These are phyloP conservation scores for Planiliza haematocheilus DNA, from an alignment of 2,113 vertebrate species.

Conservation along the genomic window DNA sequence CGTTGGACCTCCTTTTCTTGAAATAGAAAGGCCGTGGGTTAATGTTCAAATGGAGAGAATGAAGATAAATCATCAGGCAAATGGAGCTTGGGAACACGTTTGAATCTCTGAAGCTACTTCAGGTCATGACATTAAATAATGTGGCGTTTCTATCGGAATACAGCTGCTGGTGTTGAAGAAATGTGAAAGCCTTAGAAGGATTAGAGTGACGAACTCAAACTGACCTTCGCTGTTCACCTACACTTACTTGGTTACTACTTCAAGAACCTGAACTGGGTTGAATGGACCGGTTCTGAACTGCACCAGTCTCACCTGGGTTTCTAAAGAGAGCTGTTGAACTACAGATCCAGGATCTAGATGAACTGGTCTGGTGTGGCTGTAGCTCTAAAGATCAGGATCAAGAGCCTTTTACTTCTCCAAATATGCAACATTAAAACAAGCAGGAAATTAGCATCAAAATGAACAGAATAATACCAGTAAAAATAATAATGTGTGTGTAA, in stretches of 20 bases:
- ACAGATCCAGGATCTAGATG: slow-evolving; percentile 8
- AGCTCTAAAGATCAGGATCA: slow-evolving; percentile 51
- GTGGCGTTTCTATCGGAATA: not conserved
- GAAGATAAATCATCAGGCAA: not conserved
- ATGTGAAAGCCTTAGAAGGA: no score
- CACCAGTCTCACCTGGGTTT: no score
- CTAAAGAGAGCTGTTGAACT: not conserved
- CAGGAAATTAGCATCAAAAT: slow-evolving; percentile 75
- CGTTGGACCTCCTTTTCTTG: no score
- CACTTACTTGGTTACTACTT: no score
- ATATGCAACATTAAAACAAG: slow-evolving; percentile 83
- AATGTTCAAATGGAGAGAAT: not conserved
- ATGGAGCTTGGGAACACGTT: not conserved
- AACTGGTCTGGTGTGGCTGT: slow-evolving; percentile 32
- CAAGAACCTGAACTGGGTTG: no score
- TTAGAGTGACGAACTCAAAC: no score
- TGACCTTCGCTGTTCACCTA: no score
- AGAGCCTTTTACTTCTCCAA: slow-evolving; percentile 79
- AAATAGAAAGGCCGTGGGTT: slow-evolving; percentile 3
- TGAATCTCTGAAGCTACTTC: not conserved
- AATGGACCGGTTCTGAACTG: no score
- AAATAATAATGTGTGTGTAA: slow-evolving; percentile 59
- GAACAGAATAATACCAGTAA: slow-evolving; percentile 55
- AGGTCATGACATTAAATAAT: not conserved
- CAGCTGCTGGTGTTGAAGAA: not conserved